Evolutionary conservation across 2,113 vertebrate species (phyloP), one percentile per base, ranked within the genome.

Genomic region (Diadophis punctatus): DNA sequence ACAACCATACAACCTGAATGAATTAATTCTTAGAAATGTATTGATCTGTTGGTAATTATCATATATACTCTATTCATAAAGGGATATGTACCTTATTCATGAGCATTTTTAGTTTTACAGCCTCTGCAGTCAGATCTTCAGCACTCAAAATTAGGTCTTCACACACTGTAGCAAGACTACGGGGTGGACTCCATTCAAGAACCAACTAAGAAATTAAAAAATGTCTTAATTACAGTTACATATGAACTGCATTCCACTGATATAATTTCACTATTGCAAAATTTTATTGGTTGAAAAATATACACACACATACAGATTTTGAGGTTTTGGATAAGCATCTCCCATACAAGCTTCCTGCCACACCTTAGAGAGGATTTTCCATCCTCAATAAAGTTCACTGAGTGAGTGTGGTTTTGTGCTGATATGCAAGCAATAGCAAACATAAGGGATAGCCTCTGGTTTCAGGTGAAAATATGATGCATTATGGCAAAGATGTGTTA

Each of bases 111-210:
- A 99, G 97, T 93, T 97, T 98, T 95, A 80, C 90, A 94, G 98
- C 97, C 96, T 99, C 98, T 95, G 98, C 98, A 96, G 96, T 97
- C 95, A 99, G 93, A 94, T 98, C 97, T 95, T 96, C 97, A 84
- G 97, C 97, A 87, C 94, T 98, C 93, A 95, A 87, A 88, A 98
- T 93, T 88, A 99, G 95, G 68, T 99, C 98, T 90, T 96, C 96
- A 96, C 98, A 99, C 93, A 97, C 91, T 55, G 96, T 96, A 95
- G 96, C 94, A 23, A 97, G 98, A 89, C 97, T 98, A 91, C 94
- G 96, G 30, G 98, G 97, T 0, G 97, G 96, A 96, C 98, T 98
- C 98, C 98, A 97, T 34, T 98, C 97, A 88, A 99, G 97, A 39
- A 98, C 97, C 89, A 99, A 96, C 99, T 99, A 96, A 97, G 92